A percentile compares a stretch with the other conserved stretches of the same genome.
Evolutionary conservation across 2,888 invertebrate genomes (phyloP).

Genomic region (Spodoptera picta): DNA sequence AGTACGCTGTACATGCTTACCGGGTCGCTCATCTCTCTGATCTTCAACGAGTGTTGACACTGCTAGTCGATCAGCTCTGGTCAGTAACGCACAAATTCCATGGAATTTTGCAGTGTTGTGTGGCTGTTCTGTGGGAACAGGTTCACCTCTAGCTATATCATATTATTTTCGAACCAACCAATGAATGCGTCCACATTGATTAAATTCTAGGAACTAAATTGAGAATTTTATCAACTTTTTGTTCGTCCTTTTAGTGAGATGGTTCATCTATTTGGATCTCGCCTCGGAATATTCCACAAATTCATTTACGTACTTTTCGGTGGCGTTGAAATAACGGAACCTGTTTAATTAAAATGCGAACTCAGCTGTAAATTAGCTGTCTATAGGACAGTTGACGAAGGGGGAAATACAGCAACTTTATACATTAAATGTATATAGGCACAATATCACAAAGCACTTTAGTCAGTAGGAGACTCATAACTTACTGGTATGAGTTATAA

Average conservation of each 20-base stretch:
- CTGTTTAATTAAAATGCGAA: constrained; percentile 69
- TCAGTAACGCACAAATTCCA: constrained; percentile 7
- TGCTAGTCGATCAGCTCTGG: constrained; percentile 46
- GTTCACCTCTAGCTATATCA: too few species aligned
- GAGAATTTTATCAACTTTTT: constrained; percentile 6
- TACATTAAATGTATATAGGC: background rate
- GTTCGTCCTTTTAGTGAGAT: background rate
- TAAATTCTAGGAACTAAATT: constrained; percentile 23
- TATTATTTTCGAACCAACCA: background rate
- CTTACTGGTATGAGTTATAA: too few species aligned
- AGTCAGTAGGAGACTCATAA: constrained; percentile 1
- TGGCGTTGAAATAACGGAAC: constrained; percentile 51
- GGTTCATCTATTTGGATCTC: constrained; percentile 9
- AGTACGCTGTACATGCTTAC: constrained; percentile 35
- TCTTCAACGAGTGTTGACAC: constrained; percentile 50
- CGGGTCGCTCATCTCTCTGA: constrained; percentile 35
- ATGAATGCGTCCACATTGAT: constrained; percentile 9
- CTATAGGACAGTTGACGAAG: constrained; percentile 59
- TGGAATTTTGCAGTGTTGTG: constrained; percentile 17
- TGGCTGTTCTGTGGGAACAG: constrained; percentile 7
- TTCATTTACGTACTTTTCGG: constrained; percentile 27
- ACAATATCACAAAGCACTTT: background rate
- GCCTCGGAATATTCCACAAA: constrained; percentile 16
- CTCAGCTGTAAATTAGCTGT: constrained; percentile 65
- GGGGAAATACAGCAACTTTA: constrained; percentile 26